Conservation (phyloP, 1,140 invertebrate species). For the Drosophila pruinosa region DNA sequence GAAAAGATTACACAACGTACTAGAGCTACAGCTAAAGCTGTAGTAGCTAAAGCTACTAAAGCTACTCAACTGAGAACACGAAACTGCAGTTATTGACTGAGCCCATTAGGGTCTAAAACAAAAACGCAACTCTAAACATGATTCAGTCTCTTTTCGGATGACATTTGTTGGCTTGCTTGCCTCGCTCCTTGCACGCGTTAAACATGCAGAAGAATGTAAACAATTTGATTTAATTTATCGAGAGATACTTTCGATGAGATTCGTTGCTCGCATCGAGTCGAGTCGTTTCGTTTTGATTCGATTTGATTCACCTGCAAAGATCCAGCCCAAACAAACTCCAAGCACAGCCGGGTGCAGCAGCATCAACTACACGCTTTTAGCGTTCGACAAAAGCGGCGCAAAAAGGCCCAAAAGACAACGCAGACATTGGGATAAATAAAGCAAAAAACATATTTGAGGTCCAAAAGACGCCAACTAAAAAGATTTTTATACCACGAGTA, state of each 20-base stretch:
- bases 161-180: slow-evolving; percentile 1
- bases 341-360: neutral
- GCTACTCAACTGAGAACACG: neutral
- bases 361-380: slow-evolving; percentile 28
- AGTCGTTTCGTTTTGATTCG: neutral
- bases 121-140: neutral
- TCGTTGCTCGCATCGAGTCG: neutral
- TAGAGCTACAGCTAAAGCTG: no score
- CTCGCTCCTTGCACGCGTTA: slow-evolving; percentile 63
- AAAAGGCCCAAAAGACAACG: slow-evolving; percentile 13
- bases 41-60: neutral
- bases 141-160: neutral
- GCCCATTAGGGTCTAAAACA: neutral
- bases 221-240: slow-evolving; percentile 77
- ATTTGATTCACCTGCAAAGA: slow-evolving; percentile 33
- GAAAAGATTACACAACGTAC: no score
- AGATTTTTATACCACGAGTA: slow-evolving; percentile 56
- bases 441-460: slow-evolving; percentile 44
- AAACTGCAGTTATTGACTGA: neutral
- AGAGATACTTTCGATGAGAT: slow-evolving; percentile 40
- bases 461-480: slow-evolving; percentile 32
- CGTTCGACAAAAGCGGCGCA: slow-evolving; percentile 54
- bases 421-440: slow-evolving; percentile 41
- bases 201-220: slow-evolving; percentile 62
- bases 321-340: neutral